Base-by-base conservation (phyloP, 2,888 invertebrate species). In the Calameuta filiformis region DNA sequence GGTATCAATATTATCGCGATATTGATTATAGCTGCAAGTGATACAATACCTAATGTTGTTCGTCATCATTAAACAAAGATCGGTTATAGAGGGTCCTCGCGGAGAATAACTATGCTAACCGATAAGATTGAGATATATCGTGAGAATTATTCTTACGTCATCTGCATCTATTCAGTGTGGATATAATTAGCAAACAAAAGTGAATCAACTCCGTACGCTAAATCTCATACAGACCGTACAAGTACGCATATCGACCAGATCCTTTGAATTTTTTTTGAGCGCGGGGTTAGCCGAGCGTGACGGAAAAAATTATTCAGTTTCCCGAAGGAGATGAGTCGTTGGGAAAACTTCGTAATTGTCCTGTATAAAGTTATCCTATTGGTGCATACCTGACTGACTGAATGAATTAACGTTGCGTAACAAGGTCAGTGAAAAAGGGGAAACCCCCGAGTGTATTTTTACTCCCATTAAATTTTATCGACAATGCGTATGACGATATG, bases 221-320 rank as follows among this genome's bases (percentile, higher is more conserved):
- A 35, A 56, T 56, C 56, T 2, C 56, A 56, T 56, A 23, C 9
- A 9, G 23, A 15, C 15, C 4, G 12, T 12, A 11, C 40, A 15
- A 35, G 35, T 23, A 40, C 6, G 40, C 6, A 23, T 9, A 56
- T 56, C 23, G 23, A 56, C 0, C 23, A 9, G 56, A 56, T 56
- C 9, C 23, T 56, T 56, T 9, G 56, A 56, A 56, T 56, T 9
- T 23, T 23, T 23, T 56, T 56, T 23, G 9, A 56, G 23, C 23
- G 35, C 4, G 4, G 35, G 37, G 1, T 75, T 69, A 76, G 12
- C 78, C 34, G 35, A 34, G 35, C 76, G 76, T 73, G 76, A 76
- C 76, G 35, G 37, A 69, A 68, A 56, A 56, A 76, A 76, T 76
- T 78, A 73, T 76, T 73, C 78, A 68, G 33, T 71, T 71, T 71